Evolutionary conservation across 2,888 invertebrate species (phyloP).

Genomic region (Phrixothrix hirtus): DNA sequence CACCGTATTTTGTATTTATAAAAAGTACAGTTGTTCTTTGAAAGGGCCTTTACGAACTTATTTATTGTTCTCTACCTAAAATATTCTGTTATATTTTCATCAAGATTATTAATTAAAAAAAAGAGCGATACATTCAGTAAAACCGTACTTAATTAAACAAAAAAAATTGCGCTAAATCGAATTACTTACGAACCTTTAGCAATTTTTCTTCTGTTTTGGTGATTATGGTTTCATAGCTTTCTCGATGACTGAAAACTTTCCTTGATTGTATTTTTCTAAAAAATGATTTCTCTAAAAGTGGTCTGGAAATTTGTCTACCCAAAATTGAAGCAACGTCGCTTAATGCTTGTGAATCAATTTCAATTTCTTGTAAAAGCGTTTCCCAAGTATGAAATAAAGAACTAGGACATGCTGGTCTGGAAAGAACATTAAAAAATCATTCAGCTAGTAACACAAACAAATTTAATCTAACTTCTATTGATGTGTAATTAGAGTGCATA

Average conservation of each 20-base stretch:
- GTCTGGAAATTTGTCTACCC: slow-evolving; percentile 76
- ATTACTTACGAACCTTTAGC: slow-evolving; percentile 69
- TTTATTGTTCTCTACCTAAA: no score
- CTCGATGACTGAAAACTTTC: slow-evolving; percentile 87
- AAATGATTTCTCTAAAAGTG: slow-evolving; percentile 84
- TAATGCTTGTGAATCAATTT: slow-evolving; percentile 84
- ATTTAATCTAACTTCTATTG: not conserved
- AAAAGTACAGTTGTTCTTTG: no score
- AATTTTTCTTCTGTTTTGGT: slow-evolving; percentile 82
- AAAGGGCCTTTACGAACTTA: no score
- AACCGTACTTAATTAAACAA: no score
- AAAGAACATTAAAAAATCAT: slow-evolving; percentile 3
- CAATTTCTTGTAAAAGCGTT: slow-evolving; percentile 85
- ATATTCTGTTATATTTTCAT: no score
- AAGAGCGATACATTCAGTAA: no score
- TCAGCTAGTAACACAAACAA: not conserved
- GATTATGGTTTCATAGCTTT: slow-evolving; percentile 86
- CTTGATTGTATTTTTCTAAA: slow-evolving; percentile 88
- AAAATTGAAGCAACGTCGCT: slow-evolving; percentile 82
- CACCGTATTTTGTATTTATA: no score
- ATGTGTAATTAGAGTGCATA: no score
- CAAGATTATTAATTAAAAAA: no score
- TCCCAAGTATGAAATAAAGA: slow-evolving; percentile 91
- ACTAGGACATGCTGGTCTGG: slow-evolving; percentile 76
- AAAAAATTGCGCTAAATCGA: no score